A percentile compares a stretch with the other conserved stretches of the same genome.
phyloP scores from a whole-genome alignment of 2,888 invertebrate genomes.

The Hydrotaea cyrtoneurina region DNA sequence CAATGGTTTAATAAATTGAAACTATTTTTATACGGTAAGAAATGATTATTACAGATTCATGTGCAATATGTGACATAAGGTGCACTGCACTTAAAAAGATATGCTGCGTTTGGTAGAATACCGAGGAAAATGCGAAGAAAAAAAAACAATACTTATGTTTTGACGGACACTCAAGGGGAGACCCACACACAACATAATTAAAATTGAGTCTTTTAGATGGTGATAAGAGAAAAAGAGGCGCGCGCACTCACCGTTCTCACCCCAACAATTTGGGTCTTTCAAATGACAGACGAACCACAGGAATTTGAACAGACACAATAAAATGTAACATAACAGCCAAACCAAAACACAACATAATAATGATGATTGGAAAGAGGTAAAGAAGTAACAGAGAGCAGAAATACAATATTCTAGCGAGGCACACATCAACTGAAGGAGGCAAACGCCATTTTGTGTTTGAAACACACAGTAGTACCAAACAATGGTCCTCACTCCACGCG shows the following conservation, averaged over 20 bases:
- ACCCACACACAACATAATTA: conserved; percentile 45
- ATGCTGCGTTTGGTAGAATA: background rate
- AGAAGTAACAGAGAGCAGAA: conserved; percentile 16
- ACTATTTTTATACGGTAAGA: too few relatives aligned
- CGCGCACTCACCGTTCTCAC: conserved; percentile 27
- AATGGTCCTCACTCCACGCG: too few relatives aligned
- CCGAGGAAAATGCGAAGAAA: too few relatives aligned
- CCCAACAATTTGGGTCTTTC: background rate
- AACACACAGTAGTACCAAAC: background rate
- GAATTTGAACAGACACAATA: conserved; percentile 38
- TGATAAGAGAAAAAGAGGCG: conserved; percentile 14
- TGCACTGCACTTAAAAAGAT: background rate
- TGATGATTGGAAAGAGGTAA: background rate
- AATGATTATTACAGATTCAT: too few relatives aligned
- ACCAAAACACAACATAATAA: conserved; percentile 20
- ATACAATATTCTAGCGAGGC: conserved; percentile 36
- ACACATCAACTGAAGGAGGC: conserved; percentile 41
- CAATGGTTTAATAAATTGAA: too few relatives aligned
- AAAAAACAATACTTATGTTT: conserved; percentile 47
- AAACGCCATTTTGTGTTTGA: conserved; percentile 65
- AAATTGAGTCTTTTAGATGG: conserved; percentile 9
- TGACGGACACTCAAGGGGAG: conserved; percentile 8
- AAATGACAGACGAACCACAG: too few relatives aligned
- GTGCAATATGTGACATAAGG: background rate
- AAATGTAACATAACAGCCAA: conserved; percentile 39